Conservation (phyloP, 1,140 invertebrate genomes). For the Hirudo medicinalis region DNA sequence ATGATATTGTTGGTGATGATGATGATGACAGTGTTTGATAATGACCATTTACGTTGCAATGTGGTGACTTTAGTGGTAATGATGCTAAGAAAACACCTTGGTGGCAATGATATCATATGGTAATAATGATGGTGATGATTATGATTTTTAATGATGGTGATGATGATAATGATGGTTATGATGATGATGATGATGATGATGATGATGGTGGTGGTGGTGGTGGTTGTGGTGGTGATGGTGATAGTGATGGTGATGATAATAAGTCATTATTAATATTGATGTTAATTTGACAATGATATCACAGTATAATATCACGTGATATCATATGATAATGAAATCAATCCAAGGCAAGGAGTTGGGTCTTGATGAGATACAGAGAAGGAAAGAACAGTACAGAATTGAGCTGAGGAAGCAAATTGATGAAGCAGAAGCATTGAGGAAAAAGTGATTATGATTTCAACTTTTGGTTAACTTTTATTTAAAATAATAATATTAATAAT, state of each 20-base stretch:
- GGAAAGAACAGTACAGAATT: slow-evolving; percentile 4
- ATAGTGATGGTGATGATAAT: background rate
- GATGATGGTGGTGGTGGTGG: too few relatives aligned
- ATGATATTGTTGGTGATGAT: background rate
- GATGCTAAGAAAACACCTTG: too few relatives aligned
- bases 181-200: background rate
- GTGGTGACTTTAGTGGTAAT: too few relatives aligned
- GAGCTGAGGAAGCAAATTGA: background rate
- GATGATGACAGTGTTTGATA: background rate
- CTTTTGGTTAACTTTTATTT: too few relatives aligned
- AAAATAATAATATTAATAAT: too few relatives aligned
- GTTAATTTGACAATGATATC: background rate
- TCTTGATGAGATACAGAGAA: background rate
- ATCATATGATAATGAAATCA: background rate
- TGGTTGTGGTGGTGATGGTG: background rate
- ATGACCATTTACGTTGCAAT: too few relatives aligned
- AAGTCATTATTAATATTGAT: background rate
- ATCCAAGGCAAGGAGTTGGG: background rate
- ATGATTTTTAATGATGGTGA: background rate
- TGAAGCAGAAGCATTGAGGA: background rate
- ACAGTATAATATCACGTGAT: background rate
- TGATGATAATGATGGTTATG: background rate
- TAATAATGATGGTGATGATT: too few relatives aligned
- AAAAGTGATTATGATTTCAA: too few relatives aligned
- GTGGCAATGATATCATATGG: too few relatives aligned